Evolutionary conservation across 2,113 vertebrate species (phyloP).

Genomic region (Phodopus roborovskii): DNA sequence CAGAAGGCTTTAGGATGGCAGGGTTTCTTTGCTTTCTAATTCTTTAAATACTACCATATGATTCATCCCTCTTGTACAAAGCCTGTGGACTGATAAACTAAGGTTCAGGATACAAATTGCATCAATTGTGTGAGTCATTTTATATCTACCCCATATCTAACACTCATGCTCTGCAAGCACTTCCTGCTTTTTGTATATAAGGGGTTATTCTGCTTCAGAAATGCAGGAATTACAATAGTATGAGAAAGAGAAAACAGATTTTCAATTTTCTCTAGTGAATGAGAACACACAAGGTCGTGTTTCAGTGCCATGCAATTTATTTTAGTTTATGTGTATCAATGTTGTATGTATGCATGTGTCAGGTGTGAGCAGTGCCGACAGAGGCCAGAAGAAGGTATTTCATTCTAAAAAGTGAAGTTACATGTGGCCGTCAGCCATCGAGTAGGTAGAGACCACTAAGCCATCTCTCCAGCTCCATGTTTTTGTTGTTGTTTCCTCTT

Average conservation of each 20-base stretch:
- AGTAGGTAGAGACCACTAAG: not conserved
- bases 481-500: too few species aligned
- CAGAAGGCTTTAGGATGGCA: not conserved
- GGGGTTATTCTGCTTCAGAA: not conserved
- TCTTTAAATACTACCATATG: constrained; percentile 19
- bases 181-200: not conserved
- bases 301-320: not conserved
- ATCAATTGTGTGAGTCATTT: not conserved
- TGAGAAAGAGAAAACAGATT: constrained; percentile 18
- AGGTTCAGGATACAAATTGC: not conserved
- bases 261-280: constrained; percentile 21
- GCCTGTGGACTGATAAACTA: not conserved
- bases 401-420: not conserved
- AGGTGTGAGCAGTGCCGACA: not conserved
- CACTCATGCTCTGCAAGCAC: not conserved
- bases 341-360: not conserved
- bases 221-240: not conserved
- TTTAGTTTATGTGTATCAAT: not conserved
- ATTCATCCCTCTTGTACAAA: not conserved
- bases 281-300: not conserved
- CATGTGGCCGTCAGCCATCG: not conserved
- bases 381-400: not conserved
- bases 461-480: not conserved
- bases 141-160: constrained; percentile 13
- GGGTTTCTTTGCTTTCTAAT: not conserved